Conservation (phyloP, 1,140 invertebrate genomes). For the Hirudo medicinalis region DNA sequence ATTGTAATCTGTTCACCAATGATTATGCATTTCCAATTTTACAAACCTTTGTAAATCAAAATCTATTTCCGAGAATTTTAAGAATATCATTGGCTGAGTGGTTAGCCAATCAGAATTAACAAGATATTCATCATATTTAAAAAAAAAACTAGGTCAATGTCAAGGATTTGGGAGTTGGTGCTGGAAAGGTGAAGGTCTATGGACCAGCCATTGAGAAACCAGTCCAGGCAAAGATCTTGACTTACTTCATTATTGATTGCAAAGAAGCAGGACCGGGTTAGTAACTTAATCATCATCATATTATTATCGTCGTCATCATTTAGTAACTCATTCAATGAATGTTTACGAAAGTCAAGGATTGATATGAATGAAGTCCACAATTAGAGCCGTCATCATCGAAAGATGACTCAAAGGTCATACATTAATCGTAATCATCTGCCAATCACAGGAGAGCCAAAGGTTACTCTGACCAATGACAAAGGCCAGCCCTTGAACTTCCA, state of each 20-base stretch:
- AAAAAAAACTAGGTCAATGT: constrained; percentile 15
- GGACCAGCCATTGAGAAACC: constrained; percentile 42
- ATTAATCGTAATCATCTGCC: background rate
- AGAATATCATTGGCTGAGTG: no score
- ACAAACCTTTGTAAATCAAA: background rate
- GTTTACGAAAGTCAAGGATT: background rate
- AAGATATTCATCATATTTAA: no score
- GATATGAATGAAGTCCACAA: background rate
- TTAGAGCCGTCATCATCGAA: background rate
- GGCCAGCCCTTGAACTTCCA: constrained; percentile 1
- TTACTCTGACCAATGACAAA: constrained; percentile 17
- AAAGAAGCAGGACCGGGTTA: constrained; percentile 18
- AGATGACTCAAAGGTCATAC: background rate
- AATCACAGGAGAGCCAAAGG: constrained; percentile 10
- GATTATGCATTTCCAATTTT: background rate
- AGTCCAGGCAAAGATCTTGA: constrained; percentile 35
- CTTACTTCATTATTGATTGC: constrained; percentile 22
- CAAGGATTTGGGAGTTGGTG: background rate
- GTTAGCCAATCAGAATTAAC: no score
- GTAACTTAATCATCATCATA: no score
- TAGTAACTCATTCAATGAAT: no score
- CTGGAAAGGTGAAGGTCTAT: constrained; percentile 35
- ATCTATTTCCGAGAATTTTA: background rate
- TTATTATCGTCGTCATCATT: no score
- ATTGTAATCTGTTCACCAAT: constrained; percentile 49